Conservation (phyloP, 2,888 invertebrate species). For the Agrotis clavis region DNA sequence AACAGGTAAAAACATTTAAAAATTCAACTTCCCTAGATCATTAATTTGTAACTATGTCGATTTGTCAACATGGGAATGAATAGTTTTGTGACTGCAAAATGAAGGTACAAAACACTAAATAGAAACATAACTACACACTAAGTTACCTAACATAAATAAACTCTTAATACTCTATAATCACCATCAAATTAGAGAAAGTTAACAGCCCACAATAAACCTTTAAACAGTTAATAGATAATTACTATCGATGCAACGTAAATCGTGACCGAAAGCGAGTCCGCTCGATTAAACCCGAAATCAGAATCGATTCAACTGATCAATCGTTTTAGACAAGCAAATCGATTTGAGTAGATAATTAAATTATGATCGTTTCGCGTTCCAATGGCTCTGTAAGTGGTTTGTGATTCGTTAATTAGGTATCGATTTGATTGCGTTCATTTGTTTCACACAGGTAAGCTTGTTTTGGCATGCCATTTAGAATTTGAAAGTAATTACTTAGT, state of each 20-base stretch:
- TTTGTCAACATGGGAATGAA: no score
- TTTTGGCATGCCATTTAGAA: conserved; percentile 26
- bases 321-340: conserved; percentile 50
- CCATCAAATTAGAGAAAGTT: conserved; percentile 52
- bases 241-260: conserved; percentile 34
- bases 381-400: conserved; percentile 40
- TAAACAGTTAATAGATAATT: conserved; percentile 41
- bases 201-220: not conserved
- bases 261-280: conserved; percentile 39
- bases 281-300: conserved; percentile 20
- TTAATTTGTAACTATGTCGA: no score
- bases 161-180: conserved; percentile 17
- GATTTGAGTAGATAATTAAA: conserved; percentile 45
- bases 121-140: not conserved
- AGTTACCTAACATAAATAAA: conserved; percentile 1
- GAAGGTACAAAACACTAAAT: not conserved
- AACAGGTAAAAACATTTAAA: no score
- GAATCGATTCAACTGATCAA: conserved; percentile 49
- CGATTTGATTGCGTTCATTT: conserved; percentile 36
- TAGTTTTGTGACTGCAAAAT: not conserved
- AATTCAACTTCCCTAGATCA: no score
- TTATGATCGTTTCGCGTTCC: conserved; percentile 47
- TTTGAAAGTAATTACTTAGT: conserved; percentile 11
- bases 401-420: conserved; percentile 44
- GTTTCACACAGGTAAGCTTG: conserved; percentile 19